Evolutionary conservation across 2,888 invertebrate genomes (phyloP).

Genomic region (Scaptomyza polygonia): DNA sequence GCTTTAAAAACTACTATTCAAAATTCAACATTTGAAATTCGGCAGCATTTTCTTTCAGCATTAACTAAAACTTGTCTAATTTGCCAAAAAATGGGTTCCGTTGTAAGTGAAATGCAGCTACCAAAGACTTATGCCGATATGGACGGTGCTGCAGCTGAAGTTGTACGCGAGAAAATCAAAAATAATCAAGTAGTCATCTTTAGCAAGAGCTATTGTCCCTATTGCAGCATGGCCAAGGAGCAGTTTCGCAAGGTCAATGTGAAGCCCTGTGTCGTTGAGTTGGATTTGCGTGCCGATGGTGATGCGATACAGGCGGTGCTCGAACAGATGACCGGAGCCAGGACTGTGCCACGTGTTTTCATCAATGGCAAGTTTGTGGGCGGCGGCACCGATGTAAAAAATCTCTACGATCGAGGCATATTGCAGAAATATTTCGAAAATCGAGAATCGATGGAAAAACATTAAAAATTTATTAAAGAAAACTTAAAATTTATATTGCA

Average conservation of each 20-base stretch:
- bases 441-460: too few relatives aligned
- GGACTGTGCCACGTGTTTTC: conserved; percentile 97
- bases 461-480: too few relatives aligned
- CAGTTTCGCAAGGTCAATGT: conserved; percentile 90
- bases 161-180: conserved; percentile 88
- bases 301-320: conserved; percentile 92
- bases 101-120: conserved; percentile 58
- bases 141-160: conserved; percentile 75
- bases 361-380: conserved; percentile 95
- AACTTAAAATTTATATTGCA: neutral
- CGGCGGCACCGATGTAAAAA: conserved; percentile 95
- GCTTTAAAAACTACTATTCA: neutral
- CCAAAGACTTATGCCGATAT: conserved; percentile 65
- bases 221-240: conserved; percentile 95
- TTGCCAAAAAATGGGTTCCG: conserved; percentile 65
- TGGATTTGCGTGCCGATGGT: conserved; percentile 92
- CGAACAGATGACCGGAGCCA: conserved; percentile 91
- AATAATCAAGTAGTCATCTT: conserved; percentile 94
- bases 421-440: conserved; percentile 86
- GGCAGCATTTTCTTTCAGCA: neutral
- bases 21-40: conserved; percentile 29
- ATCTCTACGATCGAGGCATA: conserved; percentile 89
- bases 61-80: neutral
- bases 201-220: conserved; percentile 95
- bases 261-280: conserved; percentile 90